Evolutionary conservation across 1,140 invertebrate species (phyloP).

Genomic region (Meloidogyne chitwoodi): DNA sequence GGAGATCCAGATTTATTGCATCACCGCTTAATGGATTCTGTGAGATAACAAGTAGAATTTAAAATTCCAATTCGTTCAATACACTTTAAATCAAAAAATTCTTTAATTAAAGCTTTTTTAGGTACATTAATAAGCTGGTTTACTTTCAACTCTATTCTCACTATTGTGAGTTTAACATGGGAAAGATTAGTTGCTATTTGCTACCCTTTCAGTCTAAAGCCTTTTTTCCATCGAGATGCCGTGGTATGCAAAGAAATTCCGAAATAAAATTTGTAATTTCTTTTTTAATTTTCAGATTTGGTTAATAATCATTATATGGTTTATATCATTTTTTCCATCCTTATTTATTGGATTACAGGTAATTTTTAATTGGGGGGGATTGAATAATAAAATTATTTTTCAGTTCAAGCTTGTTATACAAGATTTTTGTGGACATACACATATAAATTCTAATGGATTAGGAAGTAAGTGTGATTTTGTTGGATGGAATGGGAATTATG

Average conservation of each 20-base stretch:
- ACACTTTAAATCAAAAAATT: too few species aligned
- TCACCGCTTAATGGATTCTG: conserved; percentile 40
- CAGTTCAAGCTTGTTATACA: conserved; percentile 51
- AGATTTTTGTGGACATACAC: conserved; percentile 54
- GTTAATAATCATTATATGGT: conserved; percentile 45
- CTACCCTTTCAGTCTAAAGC: conserved; percentile 47
- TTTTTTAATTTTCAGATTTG: conserved; percentile 2
- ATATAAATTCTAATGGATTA: conserved; percentile 16
- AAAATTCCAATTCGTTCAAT: too few species aligned
- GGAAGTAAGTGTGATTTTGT: conserved; percentile 52
- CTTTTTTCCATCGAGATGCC: conserved; percentile 16
- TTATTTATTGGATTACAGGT: conserved; percentile 55
- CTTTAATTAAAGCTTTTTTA: conserved; percentile 16
- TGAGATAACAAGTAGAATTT: conserved; percentile 44
- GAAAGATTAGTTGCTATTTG: conserved; percentile 56
- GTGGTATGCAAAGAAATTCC: conserved; percentile 5
- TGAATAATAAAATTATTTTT: conserved; percentile 2
- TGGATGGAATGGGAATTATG: conserved; percentile 14
- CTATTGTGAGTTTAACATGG: conserved; percentile 39
- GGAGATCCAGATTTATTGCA: conserved; percentile 10
- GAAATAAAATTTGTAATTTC: neutral
- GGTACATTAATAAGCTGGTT: conserved; percentile 52
- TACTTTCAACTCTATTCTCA: conserved; percentile 52
- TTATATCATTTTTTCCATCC: conserved; percentile 54
- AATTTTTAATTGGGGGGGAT: conserved; percentile 13